Conservation (phyloP, 2,113 vertebrate species). For the Ailuropoda melanoleuca region DNA sequence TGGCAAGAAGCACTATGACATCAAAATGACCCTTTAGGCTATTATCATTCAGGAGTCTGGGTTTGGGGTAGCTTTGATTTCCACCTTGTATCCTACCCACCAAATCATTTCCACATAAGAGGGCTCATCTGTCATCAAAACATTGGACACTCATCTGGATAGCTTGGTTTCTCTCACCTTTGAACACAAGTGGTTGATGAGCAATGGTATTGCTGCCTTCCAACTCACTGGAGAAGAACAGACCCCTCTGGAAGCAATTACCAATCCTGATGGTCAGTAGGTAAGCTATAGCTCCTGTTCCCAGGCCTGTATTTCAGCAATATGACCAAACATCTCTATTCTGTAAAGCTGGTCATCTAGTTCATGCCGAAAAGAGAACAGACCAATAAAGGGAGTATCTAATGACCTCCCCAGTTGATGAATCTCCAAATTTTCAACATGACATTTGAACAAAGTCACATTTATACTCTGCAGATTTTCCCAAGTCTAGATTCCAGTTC, state of each 20-base stretch:
- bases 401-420: constrained; percentile 11
- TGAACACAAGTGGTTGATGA: constrained; percentile 44
- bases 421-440: constrained; percentile 30
- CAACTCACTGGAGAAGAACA: constrained; percentile 29
- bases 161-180: not conserved
- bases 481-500: not conserved
- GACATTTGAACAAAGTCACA: constrained; percentile 46
- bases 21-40: not conserved
- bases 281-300: not conserved
- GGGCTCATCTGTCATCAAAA: not conserved
- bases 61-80: not conserved
- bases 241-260: constrained; percentile 60
- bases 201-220: not conserved
- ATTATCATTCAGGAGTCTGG: not conserved
- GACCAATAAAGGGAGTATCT: not conserved
- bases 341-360: not conserved
- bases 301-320: constrained; percentile 9
- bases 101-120: not conserved
- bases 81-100: not conserved
- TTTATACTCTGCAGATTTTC: not conserved
- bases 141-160: not conserved
- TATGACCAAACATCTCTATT: not conserved
- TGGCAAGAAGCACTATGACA: not conserved
- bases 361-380: not conserved
- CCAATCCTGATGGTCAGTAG: constrained; percentile 27